These are phyloP conservation scores for Phanerotoma sp. DNA, from an alignment of 2,888 invertebrate genomes.

Conservation along the genomic window DNA sequence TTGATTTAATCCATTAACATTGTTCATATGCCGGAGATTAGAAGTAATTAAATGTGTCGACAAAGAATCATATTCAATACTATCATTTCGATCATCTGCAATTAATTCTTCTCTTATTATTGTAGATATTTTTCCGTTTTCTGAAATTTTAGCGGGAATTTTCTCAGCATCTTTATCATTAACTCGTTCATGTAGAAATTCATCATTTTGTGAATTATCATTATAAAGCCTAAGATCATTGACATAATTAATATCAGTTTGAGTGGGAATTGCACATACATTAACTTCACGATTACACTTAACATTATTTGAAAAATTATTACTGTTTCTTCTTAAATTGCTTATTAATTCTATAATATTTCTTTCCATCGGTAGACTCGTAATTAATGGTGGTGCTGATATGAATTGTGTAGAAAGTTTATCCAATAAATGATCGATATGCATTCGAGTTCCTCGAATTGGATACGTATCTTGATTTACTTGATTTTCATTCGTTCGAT, in stretches of 20 bases:
- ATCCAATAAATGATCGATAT: slow-evolving; percentile 50
- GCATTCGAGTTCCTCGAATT: slow-evolving; percentile 45
- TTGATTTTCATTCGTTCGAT: slow-evolving; percentile 15
- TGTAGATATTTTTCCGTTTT: slow-evolving; percentile 42
- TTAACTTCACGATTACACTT: slow-evolving; percentile 36
- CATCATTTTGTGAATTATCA: slow-evolving; percentile 15
- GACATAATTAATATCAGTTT: slow-evolving; percentile 34
- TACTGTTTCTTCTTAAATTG: slow-evolving; percentile 38
- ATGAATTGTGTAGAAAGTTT: slow-evolving; percentile 45
- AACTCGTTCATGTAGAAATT: slow-evolving; percentile 9
- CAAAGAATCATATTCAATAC: slow-evolving; percentile 43
- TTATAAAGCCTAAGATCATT: slow-evolving; percentile 18
- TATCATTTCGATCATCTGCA: slow-evolving; percentile 43
- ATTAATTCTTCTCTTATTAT: slow-evolving; percentile 48
- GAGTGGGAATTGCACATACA: slow-evolving; percentile 34
- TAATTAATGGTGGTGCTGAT: slow-evolving; percentile 34
- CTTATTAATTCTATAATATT: slow-evolving; percentile 44
- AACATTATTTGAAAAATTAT: slow-evolving; percentile 34
- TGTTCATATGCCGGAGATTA: slow-evolving; percentile 48
- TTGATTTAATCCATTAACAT: slow-evolving; percentile 49
- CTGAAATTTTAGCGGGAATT: slow-evolving; percentile 25
- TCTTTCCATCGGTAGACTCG: slow-evolving; percentile 36
- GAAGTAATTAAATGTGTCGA: slow-evolving; percentile 47
- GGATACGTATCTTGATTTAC: slow-evolving; percentile 23
- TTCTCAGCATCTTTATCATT: slow-evolving; percentile 21